phyloP scores from a whole-genome alignment of 92 coral and sea anemone species.

The Palythoa grandis region DNA sequence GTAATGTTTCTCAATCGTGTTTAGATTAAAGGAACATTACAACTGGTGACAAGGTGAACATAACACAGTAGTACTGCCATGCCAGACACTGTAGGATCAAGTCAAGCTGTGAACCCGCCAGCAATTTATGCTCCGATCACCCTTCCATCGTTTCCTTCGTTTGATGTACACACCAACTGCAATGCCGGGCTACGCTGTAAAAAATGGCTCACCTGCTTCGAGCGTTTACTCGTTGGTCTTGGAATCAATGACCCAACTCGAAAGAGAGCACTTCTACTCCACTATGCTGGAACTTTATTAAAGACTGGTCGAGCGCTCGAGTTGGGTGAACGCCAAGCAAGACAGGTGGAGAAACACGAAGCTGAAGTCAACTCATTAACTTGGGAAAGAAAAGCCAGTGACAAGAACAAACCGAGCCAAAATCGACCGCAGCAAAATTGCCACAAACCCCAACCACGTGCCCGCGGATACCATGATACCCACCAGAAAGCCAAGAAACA shows the following conservation, averaged over 20 bases:
- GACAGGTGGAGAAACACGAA: slow-evolving; percentile 45
- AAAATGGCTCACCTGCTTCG: slow-evolving; percentile 17
- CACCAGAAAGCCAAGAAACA: neutral
- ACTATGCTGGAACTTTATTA: slow-evolving; percentile 49
- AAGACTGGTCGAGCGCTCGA: slow-evolving; percentile 59
- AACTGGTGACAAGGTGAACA: no score
- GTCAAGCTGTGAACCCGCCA: neutral
- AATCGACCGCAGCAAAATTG: neutral
- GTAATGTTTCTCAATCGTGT: no score
- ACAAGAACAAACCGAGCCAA: slow-evolving; percentile 19
- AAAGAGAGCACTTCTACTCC: slow-evolving; percentile 26
- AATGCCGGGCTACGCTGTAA: slow-evolving; percentile 30
- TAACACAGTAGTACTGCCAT: no score
- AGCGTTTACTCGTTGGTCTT: neutral
- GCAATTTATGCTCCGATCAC: neutral
- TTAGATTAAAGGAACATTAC: no score
- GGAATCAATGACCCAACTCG: neutral
- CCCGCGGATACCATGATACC: slow-evolving; percentile 23
- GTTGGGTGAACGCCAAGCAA: slow-evolving; percentile 51
- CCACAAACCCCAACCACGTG: neutral
- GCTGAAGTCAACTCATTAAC: slow-evolving; percentile 5
- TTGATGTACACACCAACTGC: slow-evolving; percentile 33
- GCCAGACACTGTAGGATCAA: no score
- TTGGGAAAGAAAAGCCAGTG: neutral
- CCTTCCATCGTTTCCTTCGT: slow-evolving; percentile 1